Conservation (phyloP, 2,888 invertebrate species). For the Yponomeuta evonymella region DNA sequence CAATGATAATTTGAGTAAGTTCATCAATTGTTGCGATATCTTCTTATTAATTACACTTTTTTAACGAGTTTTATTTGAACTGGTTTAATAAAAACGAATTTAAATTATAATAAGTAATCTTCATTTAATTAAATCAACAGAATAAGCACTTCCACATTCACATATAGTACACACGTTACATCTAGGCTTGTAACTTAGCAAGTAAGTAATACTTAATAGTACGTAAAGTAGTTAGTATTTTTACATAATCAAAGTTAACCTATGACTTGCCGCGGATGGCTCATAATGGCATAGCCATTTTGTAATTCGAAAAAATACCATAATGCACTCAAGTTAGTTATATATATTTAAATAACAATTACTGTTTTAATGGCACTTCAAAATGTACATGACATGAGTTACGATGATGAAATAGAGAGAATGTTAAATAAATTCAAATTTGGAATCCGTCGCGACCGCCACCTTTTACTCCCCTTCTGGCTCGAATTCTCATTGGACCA, state of each 20-base stretch:
- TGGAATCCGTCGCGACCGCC: slow-evolving; percentile 9
- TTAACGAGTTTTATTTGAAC: neutral
- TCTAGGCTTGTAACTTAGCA: slow-evolving; percentile 6
- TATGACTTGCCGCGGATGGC: slow-evolving; percentile 57
- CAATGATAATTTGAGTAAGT: neutral
- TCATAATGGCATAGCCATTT: slow-evolving; percentile 26
- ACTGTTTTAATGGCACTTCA: slow-evolving; percentile 7
- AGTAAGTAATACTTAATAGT: slow-evolving; percentile 63
- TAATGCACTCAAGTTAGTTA: slow-evolving; percentile 22
- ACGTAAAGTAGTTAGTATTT: slow-evolving; percentile 27
- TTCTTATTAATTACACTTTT: neutral
- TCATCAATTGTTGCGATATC: neutral
- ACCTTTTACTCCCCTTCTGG: neutral
- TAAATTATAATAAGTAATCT: slow-evolving; percentile 25
- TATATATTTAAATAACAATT: slow-evolving; percentile 24
- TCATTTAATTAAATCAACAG: slow-evolving; percentile 35
- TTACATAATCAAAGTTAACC: slow-evolving; percentile 28
- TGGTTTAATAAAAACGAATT: neutral
- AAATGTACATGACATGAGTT: neutral
- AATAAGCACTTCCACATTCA: slow-evolving; percentile 53
- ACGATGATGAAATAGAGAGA: slow-evolving; percentile 1
- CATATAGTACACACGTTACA: slow-evolving; percentile 36
- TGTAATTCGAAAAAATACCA: neutral
- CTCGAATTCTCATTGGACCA: slow-evolving; percentile 8
- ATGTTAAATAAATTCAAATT: slow-evolving; percentile 5